Base-by-base conservation (phyloP, 1,140 invertebrate genomes). In the Apis dorsata region DNA sequence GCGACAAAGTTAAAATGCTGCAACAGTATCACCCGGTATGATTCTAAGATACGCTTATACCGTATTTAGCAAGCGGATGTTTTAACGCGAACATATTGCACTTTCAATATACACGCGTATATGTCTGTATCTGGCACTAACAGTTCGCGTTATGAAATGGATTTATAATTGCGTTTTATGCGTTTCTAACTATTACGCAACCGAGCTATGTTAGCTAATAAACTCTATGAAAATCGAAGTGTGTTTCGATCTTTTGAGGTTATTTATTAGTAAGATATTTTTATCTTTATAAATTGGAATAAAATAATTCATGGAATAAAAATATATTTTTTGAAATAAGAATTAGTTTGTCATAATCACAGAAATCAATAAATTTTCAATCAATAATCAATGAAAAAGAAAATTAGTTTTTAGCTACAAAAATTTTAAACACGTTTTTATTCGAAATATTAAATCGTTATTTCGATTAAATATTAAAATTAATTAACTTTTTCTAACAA, bases 141-240 rank as follows among this genome's bases (percentile, higher is more conserved):
- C 55, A 63, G 55, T 8, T 15, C 63, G 68, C 81, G 60, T 66
- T 85, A 86, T 86, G 66, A 87, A 65, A 75, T 86, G 81, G 74
- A 86, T 87, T 87, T 80, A 86, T 84, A 86, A 87, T 87, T 73
- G 28, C 59, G 60, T 28, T 86, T 83, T 59, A 34, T 17, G 71
- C 53, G 70, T 73, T 68, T 57, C 68, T 60, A 76, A 13, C 66
- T 8, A 55, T 87, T 86, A 51, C 62, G 66, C 57, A 87, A 87
- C 28, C 2, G 0, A 3, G 62, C 13, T 21, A 19, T 49, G 55
- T 65, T 66, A 66, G 51, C 24, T 17, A 59, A 15, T 59, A 44
- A 74, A 65, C 28, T 76, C 15, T 55, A 44, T 28, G 60, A 21
- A 65, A 66, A 81, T 28, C 21, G 19, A 24, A 19, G 21, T 24